A percentile compares a stretch with the other conserved stretches of the same genome.
Evolutionary conservation across 2,888 invertebrate species (phyloP).

Genomic region (Metalampra italica): DNA sequence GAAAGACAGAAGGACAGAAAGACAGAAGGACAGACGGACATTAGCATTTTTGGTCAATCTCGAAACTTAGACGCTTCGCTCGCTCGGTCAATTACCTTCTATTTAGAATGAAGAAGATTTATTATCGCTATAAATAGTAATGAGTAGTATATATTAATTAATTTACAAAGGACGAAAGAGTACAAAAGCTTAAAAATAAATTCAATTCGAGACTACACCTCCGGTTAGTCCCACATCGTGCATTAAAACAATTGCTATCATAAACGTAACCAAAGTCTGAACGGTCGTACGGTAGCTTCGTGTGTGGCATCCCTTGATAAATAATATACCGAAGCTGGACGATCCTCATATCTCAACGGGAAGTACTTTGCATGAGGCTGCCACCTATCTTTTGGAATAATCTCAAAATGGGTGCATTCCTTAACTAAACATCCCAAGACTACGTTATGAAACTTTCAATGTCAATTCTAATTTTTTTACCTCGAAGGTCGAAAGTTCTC

Average conservation of each 20-base stretch:
- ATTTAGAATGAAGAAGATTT: too few relatives aligned
- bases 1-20: too few relatives aligned
- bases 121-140: too few relatives aligned
- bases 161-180: too few relatives aligned
- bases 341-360: conserved; percentile 72
- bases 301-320: conserved; percentile 67
- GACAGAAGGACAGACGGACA: too few relatives aligned
- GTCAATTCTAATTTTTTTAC: conserved; percentile 15
- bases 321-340: conserved; percentile 60
- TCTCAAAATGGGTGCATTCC: conserved; percentile 61
- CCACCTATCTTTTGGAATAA: conserved; percentile 70
- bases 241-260: conserved; percentile 1
- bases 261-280: conserved; percentile 1
- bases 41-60: too few relatives aligned
- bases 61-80: too few relatives aligned
- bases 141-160: too few relatives aligned
- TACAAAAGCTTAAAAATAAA: too few relatives aligned
- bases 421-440: conserved; percentile 24
- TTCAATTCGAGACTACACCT: too few relatives aligned
- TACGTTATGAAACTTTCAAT: conserved; percentile 8
- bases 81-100: too few relatives aligned
- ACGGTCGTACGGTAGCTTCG: conserved; percentile 39
- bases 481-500: conserved; percentile 18
- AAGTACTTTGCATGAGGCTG: conserved; percentile 73
- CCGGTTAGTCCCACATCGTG: not conserved